A percentile compares a stretch with the other conserved stretches of the same genome.
phyloP scores from a whole-genome alignment of 2,113 vertebrate species.

The Brachirus orientalis region DNA sequence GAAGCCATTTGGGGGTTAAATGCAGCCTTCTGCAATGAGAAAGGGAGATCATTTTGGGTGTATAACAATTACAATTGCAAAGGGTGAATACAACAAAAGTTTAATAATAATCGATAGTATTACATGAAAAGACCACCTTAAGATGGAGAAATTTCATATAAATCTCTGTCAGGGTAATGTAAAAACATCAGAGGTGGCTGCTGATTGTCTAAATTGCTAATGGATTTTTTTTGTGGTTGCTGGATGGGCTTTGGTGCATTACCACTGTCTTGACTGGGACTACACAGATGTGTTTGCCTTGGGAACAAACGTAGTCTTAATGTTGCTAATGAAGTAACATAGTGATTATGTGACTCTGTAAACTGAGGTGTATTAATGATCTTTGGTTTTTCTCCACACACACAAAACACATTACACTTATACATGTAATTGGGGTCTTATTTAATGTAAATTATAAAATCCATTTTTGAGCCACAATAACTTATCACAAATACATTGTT shows the following conservation, averaged over 20 bases:
- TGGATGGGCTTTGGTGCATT: no score
- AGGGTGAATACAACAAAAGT: background rate
- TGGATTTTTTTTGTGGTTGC: background rate
- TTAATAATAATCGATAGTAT: no score
- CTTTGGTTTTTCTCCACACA: background rate
- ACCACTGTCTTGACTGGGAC: background rate
- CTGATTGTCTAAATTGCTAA: background rate
- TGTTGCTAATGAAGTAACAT: background rate
- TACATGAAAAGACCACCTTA: no score
- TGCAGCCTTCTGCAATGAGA: no score
- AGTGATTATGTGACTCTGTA: background rate
- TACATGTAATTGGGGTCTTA: background rate
- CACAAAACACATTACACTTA: background rate
- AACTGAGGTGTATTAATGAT: background rate
- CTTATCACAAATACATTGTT: conserved; percentile 1
- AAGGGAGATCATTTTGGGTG: no score
- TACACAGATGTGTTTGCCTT: background rate
- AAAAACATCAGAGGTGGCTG: background rate
- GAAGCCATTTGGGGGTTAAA: no score
- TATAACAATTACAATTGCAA: background rate
- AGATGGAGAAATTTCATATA: no score
- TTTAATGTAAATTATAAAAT: background rate
- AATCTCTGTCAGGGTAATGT: no score
- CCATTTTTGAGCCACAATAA: background rate
- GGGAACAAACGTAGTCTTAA: background rate